Evolutionary conservation across 2,113 vertebrate genomes (phyloP), one percentile per base, ranked within the genome.

Genomic region (Trachemys scripta): DNA sequence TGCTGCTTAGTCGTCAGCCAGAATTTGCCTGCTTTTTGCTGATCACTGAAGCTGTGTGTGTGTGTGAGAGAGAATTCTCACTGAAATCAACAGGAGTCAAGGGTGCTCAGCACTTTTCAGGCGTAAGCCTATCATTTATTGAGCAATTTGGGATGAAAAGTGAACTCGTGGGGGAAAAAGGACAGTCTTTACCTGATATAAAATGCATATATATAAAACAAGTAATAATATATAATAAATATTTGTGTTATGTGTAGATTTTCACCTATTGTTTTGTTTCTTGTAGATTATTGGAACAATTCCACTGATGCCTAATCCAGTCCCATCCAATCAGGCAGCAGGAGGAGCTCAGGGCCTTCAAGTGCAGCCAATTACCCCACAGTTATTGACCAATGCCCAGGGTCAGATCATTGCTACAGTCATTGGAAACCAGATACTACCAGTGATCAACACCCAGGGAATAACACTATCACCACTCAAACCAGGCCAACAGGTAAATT

Each of bases 391-490:
- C 95, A 99, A 99, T 29, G 99, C 99, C 98, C 99, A 99, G 98
- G 99, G 99, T 96, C 99, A 99, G 98, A 99, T 99, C 98, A 99
- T 99, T 94, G 99, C 99, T 97, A 99, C 99, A 0, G 99, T 99
- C 98, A 99, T 99, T 90, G 99, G 99, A 97, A 99, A 99, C 98
- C 99, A 99, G 98, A 99, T 99, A 98, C 98, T 99, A 93, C 99
- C 99, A 80, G 99, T 99, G 98, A 99, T 99, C 99, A 99, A 99
- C 98, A 99, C 99, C 97, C 99, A 99, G 98, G 99, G 99, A 98
- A 99, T 99, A 98, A 99, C 99, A 5, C 99, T 99, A 42, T 99
- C 99, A 5, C 99, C 99, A 85, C 99, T 99, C 98, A 99, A 99
- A 97, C 99, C 99, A 56, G 99, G 99, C 98, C 99, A 99, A 98